phyloP scores from a whole-genome alignment of 1,140 invertebrate species.

The Drosophila lini region DNA sequence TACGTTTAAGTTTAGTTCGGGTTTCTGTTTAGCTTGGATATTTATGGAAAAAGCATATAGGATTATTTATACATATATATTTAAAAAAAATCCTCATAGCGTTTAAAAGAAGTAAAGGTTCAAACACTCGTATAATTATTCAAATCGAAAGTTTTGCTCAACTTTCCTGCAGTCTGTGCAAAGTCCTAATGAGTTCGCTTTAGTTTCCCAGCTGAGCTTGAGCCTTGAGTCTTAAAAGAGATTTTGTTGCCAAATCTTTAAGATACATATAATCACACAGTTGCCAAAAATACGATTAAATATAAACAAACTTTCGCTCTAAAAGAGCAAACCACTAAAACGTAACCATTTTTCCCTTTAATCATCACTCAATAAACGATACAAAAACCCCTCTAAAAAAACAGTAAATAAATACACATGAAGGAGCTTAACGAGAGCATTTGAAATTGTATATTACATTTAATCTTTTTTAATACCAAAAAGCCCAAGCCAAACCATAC shows the following conservation, averaged over 20 bases:
- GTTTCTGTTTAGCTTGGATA: conserved; percentile 36
- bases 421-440: conserved; percentile 49
- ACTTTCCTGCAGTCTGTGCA: conserved; percentile 1
- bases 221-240: conserved; percentile 12
- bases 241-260: conserved; percentile 29
- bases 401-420: conserved; percentile 10
- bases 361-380: not conserved
- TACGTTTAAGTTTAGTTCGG: conserved; percentile 42
- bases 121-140: not conserved
- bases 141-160: conserved; percentile 15
- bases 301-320: conserved; percentile 1
- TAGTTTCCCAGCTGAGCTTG: conserved; percentile 2
- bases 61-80: conserved; percentile 26
- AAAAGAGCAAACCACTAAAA: conserved; percentile 1
- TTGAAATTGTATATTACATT: conserved; percentile 33
- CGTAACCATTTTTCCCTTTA: not conserved
- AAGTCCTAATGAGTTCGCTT: not conserved
- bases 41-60: conserved; percentile 29
- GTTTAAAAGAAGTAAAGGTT: conserved; percentile 20
- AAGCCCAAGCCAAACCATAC: conserved; percentile 27
- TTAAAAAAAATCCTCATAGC: conserved; percentile 43
- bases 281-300: conserved; percentile 20
- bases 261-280: conserved; percentile 19
- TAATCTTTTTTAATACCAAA: conserved; percentile 16
- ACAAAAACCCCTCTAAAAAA: not conserved